Conservation (phyloP, 1,140 invertebrate species). For the Polypedilum vanderplanki region DNA sequence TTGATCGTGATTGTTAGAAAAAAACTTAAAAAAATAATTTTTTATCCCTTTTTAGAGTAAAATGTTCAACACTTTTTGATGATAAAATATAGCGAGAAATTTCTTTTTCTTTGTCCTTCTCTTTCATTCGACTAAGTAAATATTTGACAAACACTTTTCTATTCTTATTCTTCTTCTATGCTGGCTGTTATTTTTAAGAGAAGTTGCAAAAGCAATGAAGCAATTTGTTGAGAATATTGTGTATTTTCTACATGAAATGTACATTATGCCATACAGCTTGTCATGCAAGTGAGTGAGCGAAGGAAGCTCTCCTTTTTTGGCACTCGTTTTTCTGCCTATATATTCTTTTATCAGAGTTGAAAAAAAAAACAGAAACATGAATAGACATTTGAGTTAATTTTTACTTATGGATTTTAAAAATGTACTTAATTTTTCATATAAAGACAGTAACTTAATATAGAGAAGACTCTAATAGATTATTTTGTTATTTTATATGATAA, state of each 20-base stretch:
- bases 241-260: neutral
- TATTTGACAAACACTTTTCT: slow-evolving; percentile 2
- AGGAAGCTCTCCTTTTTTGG: slow-evolving; percentile 1
- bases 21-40: too few species aligned
- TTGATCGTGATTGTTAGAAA: neutral
- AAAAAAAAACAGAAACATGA: too few species aligned
- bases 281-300: neutral
- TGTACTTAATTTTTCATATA: too few species aligned
- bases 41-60: too few species aligned
- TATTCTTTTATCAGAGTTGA: too few species aligned
- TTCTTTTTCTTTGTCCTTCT: neutral
- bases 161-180: neutral
- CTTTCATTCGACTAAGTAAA: neutral
- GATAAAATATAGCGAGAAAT: neutral
- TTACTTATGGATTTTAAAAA: too few species aligned
- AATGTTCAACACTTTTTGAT: neutral
- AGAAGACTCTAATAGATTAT: too few species aligned
- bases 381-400: too few species aligned
- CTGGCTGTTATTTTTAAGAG: too few species aligned
- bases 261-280: neutral
- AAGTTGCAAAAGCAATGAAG: neutral
- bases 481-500: too few species aligned
- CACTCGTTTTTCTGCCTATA: too few species aligned
- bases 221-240: neutral
- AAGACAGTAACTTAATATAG: too few species aligned